phyloP scores from a whole-genome alignment of 2,113 vertebrate genomes.

The Leptobrachium ailaonicum region DNA sequence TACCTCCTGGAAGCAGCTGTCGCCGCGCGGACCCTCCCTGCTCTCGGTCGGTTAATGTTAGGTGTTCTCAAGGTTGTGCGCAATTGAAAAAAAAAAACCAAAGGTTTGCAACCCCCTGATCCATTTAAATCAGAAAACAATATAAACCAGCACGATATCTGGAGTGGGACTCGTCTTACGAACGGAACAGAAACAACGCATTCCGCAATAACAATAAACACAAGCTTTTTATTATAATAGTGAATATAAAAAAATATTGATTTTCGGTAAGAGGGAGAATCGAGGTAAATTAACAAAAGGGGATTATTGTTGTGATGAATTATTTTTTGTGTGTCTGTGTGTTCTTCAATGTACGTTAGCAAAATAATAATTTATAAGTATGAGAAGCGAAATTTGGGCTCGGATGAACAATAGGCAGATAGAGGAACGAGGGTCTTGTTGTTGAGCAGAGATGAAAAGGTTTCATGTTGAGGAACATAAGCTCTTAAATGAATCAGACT shows the following conservation, averaged over 20 bases:
- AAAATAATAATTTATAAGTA: too few species aligned
- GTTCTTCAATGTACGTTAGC: too few species aligned
- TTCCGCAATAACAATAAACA: background rate
- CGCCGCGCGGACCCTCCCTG: background rate
- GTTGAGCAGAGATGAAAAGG: too few species aligned
- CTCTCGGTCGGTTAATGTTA: background rate
- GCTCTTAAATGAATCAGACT: too few species aligned
- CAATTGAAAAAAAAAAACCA: background rate
- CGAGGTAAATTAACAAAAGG: background rate
- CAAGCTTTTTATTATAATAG: slow-evolving; percentile 7
- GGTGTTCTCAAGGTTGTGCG: background rate
- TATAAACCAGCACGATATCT: background rate
- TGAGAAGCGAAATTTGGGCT: too few species aligned
- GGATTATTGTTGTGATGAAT: too few species aligned
- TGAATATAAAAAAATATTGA: background rate
- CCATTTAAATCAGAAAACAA: background rate
- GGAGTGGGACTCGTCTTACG: background rate
- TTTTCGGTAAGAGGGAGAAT: background rate
- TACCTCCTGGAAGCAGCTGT: background rate
- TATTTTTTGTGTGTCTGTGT: too few species aligned
- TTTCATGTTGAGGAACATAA: too few species aligned
- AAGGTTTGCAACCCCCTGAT: background rate
- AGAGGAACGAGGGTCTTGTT: too few species aligned
- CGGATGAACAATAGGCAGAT: too few species aligned
- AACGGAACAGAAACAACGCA: slow-evolving; percentile 5